Base-by-base conservation (phyloP, 2,888 invertebrate genomes). In the Euplagia quadripunctaria region DNA sequence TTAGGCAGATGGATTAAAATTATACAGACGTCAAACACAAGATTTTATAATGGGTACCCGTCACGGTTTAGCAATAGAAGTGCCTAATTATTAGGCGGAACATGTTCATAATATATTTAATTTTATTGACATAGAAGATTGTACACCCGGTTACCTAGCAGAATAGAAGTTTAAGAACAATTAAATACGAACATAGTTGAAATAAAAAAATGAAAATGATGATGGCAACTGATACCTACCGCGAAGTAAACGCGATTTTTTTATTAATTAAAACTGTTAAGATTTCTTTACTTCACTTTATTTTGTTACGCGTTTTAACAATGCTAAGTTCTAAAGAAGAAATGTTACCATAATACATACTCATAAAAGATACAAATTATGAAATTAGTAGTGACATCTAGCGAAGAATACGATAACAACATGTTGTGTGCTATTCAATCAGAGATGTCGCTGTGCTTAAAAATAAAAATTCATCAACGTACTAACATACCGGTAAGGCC, bases 401-500 rank as follows among this genome's bases (percentile, higher is more conserved):
- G 58, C 14, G 6, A 16, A 42, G 0, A 8, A 12, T 14, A 0
- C 14, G 0, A 20, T 71, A 85, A 82, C 70, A 78, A 82, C 73
- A 75, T 70, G 58, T 58, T 67, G 67, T 64, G 0, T 0, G 66
- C 93, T 91, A 91, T 87, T 91, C 85, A 64, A 41, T n/a, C 64
- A 68, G 78, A 83, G 80, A 81, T 82, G 78, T 76, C 43, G 71
- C 92, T 91, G 89, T 83, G 43, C 7, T 63, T 31, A 52, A 65
- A 71, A 20, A 20, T 20, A 4, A 9, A 61, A 12, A 20, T 12
- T 20, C 3, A 3, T 61, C 4, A 16, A 67, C 72, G 41, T 46
- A 67, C 64, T 41, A 75, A 88, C 95, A 91, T 90, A 96, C 95
- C 93, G 46, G 49, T 8, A 90, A 83, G 86, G 92, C 91, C 90